These are phyloP conservation scores for Ophion ventricosus DNA, from an alignment of 2,888 invertebrate species.

Conservation along the genomic window DNA sequence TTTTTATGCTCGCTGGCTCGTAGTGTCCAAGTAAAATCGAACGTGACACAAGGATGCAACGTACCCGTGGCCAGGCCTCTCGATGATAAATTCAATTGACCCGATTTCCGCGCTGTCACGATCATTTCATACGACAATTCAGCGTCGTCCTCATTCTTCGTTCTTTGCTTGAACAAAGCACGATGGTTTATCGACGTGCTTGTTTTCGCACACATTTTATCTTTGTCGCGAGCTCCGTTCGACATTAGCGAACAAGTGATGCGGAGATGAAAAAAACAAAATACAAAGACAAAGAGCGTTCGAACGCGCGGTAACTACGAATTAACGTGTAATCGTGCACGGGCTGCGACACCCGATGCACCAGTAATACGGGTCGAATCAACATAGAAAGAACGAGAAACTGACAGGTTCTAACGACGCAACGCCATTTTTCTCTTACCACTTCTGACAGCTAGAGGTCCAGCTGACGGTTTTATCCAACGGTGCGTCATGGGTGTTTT, in stretches of 20 bases:
- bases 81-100: conserved; percentile 91
- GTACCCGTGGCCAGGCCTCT: conserved; percentile 90
- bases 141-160: conserved; percentile 88
- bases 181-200: conserved; percentile 71
- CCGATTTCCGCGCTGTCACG: conserved; percentile 91
- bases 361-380: conserved; percentile 6
- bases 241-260: conserved; percentile 24
- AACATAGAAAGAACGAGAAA: conserved; percentile 17
- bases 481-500: conserved; percentile 6
- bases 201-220: conserved; percentile 65
- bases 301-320: conserved; percentile 32
- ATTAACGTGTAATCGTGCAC: conserved; percentile 14
- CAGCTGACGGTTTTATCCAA: conserved; percentile 17
- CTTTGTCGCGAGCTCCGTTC: conserved; percentile 28
- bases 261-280: neutral
- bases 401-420: conserved; percentile 14
- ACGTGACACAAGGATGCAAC: conserved; percentile 53
- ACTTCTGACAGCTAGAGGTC: conserved; percentile 41
- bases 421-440: conserved; percentile 51
- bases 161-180: conserved; percentile 89
- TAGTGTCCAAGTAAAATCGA: neutral
- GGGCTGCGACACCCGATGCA: neutral
- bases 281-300: neutral
- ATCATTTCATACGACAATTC: conserved; percentile 89
- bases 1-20: neutral